Evolutionary conservation across 2,113 vertebrate genomes (phyloP).

Genomic region (Gymnocephalus cernua): DNA sequence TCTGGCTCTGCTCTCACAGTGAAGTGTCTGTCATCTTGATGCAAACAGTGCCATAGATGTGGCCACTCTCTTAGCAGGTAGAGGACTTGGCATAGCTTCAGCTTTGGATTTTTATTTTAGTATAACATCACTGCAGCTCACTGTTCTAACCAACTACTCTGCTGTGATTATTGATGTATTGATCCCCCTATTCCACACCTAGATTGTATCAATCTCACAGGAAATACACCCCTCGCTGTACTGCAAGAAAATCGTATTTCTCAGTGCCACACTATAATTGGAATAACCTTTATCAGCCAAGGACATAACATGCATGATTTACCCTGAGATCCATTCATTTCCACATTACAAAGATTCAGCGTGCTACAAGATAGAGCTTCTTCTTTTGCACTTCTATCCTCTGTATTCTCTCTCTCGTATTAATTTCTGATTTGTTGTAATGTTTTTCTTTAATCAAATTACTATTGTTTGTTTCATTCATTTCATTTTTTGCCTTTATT

Average conservation of each 20-base stretch:
- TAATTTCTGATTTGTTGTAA: not conserved
- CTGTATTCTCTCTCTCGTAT: no score
- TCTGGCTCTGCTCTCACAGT: slow-evolving; percentile 36
- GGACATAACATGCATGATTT: slow-evolving; percentile 24
- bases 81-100: slow-evolving; percentile 16
- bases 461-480: not conserved
- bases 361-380: not conserved
- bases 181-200: slow-evolving; percentile 12
- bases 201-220: slow-evolving; percentile 29
- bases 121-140: slow-evolving; percentile 17
- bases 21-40: slow-evolving; percentile 40
- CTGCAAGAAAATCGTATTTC: slow-evolving; percentile 9
- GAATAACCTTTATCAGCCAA: slow-evolving; percentile 35
- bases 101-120: slow-evolving; percentile 10
- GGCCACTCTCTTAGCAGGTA: slow-evolving; percentile 27
- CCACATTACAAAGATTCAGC: not conserved
- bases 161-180: slow-evolving; percentile 19
- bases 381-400: not conserved
- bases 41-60: slow-evolving; percentile 32
- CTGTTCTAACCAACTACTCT: slow-evolving; percentile 4
- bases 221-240: not conserved
- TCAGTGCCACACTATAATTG: slow-evolving; percentile 2
- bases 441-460: not conserved
- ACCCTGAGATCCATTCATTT: slow-evolving; percentile 7
- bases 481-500: not conserved